Evolutionary conservation across 2,888 invertebrate genomes (phyloP), one percentile per base, ranked within the genome.

Genomic region (Neoitamus cyanurus): DNA sequence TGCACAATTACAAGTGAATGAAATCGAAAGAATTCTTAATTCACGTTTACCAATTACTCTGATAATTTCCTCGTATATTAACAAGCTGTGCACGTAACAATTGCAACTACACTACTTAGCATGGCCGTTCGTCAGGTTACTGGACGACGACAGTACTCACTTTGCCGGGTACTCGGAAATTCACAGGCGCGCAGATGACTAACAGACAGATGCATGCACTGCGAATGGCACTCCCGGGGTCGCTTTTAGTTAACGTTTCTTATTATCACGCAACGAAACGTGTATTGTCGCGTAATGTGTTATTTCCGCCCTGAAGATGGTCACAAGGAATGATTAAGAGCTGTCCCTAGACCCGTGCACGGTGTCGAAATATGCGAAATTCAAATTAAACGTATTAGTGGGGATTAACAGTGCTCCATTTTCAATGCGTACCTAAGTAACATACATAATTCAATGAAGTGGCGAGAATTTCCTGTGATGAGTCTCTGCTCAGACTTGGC

Each of bases 1-100:
- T 78, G 78, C 78, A 78, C 30, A 15, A 78, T 78, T 48, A 78
- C 42, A 28, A 46, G 31, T 31, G 25, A 78, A 78, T 48, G 78
- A 78, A 78, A 78, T 48, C 78, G 31, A 58, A 78, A 78, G 15
- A 37, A 31, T 20, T 70, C 34, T 70, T 70, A 70, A 70, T 70
- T 70, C 13, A 31, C 13, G 7, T 25, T 31, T 70, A 70, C 31
- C 70, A 31, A 31, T 70, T 70, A n/a, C 0, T 13, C 13, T 1
- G 70, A 31, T 28, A 30, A 70, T 70, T 70, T 70, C 34, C 31
- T 70, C 15, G 30, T 70, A 7, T 70, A 13, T 70, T n/a, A 70
- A 13, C 9, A 31, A 70, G 25, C 70, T n/a, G 28, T 34, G 30
- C 70, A 70, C 70, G 70, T 34, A 34, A 13, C 31, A 31, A 9